Percentiles rank a stretch among this genome's conserved stretches.
Evolutionary conservation across 2,113 vertebrate genomes (phyloP).

Genomic region (Lichenostomus cassidix): DNA sequence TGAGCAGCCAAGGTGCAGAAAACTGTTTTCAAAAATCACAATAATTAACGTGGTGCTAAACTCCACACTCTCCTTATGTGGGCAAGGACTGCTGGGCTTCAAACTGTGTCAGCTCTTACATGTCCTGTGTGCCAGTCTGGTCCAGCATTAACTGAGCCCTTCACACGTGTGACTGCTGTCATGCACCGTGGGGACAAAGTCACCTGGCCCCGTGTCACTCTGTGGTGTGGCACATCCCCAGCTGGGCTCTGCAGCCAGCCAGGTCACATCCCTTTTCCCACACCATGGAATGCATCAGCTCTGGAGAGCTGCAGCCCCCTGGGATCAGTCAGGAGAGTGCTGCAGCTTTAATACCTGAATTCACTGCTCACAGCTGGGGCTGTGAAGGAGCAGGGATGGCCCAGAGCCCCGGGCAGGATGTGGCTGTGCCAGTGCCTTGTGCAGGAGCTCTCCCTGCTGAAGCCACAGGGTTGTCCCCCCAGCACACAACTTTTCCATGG

Average conservation of each 20-base stretch:
- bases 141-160: background rate
- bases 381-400: background rate
- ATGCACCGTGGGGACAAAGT: background rate
- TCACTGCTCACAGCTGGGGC: fast-evolving
- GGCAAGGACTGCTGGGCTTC: background rate
- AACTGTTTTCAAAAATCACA: background rate
- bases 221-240: background rate
- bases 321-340: fast-evolving
- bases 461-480: background rate
- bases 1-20: background rate
- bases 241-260: background rate
- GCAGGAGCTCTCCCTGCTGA: background rate
- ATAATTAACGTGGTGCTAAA: fast-evolving
- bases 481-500: background rate
- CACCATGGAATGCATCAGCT: fast-evolving
- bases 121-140: fast-evolving
- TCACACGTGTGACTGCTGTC: fast-evolving
- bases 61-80: background rate
- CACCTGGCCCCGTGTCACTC: fast-evolving
- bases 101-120: background rate
- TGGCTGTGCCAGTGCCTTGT: fast-evolving
- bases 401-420: background rate
- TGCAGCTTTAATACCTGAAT: fast-evolving
- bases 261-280: fast-evolving
- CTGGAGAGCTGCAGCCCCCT: background rate